These are phyloP conservation scores for Sebastes hopkinsi DNA, from an alignment of 2,797 vertebrate species.

Conservation along the genomic window DNA sequence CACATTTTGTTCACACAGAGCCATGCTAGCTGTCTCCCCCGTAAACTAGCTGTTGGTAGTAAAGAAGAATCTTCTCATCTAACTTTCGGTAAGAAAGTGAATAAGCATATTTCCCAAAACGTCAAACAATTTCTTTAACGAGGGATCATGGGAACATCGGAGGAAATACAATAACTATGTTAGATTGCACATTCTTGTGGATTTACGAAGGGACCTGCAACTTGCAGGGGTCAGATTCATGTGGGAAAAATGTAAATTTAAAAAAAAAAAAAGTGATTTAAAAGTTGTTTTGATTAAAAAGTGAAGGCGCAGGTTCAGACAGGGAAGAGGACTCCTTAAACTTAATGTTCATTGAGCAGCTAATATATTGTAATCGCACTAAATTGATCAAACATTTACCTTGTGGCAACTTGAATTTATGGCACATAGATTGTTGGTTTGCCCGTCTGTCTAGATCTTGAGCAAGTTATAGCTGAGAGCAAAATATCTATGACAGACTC, in stretches of 20 bases:
- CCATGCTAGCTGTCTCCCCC: background rate
- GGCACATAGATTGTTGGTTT: background rate
- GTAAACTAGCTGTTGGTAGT: background rate
- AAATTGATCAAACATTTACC: background rate
- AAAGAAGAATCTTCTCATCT: background rate
- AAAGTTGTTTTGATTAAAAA: background rate
- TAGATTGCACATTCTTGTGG: background rate
- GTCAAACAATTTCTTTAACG: background rate
- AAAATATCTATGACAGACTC: slow-evolving; percentile 8
- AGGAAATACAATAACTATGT: background rate
- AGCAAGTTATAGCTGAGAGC: background rate
- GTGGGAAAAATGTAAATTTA: background rate
- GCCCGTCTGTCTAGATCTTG: background rate
- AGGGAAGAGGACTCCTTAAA: background rate
- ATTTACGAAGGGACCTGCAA: background rate
- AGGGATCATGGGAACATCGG: background rate
- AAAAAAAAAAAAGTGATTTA: background rate
- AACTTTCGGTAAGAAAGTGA: background rate
- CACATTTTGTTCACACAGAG: background rate
- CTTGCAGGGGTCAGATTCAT: background rate
- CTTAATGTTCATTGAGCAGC: background rate
- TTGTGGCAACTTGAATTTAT: background rate
- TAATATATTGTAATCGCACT: background rate
- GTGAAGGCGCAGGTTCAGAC: background rate
- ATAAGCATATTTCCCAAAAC: background rate